phyloP scores from a whole-genome alignment of 2,888 invertebrate species.

The Dynastes tityus region DNA sequence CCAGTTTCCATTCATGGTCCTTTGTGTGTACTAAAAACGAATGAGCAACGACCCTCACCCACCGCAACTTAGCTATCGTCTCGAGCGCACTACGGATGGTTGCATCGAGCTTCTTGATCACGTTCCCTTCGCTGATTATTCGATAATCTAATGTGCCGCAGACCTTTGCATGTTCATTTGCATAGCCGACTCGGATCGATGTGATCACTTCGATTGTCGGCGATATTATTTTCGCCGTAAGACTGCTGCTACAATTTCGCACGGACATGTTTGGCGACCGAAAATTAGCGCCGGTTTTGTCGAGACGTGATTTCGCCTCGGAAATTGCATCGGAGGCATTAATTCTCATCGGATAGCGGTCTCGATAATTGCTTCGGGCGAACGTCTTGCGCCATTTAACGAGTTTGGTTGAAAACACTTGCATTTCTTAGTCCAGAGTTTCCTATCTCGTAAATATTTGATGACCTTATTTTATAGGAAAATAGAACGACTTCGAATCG shows the following conservation, averaged over 20 bases:
- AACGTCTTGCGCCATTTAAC: constrained; percentile 4
- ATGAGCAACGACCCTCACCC: neutral
- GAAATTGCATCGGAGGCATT: constrained; percentile 7
- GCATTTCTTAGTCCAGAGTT: neutral
- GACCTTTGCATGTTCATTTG: constrained; percentile 46
- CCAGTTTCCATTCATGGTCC: neutral
- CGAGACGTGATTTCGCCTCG: constrained; percentile 34
- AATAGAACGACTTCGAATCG: too few relatives aligned
- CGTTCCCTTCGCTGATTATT: constrained; percentile 43
- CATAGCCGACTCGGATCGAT: constrained; percentile 34
- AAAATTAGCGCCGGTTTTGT: constrained; percentile 36
- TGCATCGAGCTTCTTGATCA: constrained; percentile 25
- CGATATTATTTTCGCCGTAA: constrained; percentile 41
- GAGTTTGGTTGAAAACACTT: neutral
- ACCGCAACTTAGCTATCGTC: neutral
- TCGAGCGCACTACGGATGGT: neutral
- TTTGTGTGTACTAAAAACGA: neutral
- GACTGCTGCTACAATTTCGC: constrained; percentile 23
- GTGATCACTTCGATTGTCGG: constrained; percentile 28
- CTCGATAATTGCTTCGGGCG: constrained; percentile 16
- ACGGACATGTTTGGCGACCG: constrained; percentile 41
- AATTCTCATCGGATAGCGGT: constrained; percentile 13
- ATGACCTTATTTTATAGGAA: too few relatives aligned
- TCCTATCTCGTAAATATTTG: too few relatives aligned
- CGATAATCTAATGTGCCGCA: constrained; percentile 38